Evolutionary conservation across 1,140 invertebrate genomes (phyloP).

Genomic region (Euborellia annulipes): DNA sequence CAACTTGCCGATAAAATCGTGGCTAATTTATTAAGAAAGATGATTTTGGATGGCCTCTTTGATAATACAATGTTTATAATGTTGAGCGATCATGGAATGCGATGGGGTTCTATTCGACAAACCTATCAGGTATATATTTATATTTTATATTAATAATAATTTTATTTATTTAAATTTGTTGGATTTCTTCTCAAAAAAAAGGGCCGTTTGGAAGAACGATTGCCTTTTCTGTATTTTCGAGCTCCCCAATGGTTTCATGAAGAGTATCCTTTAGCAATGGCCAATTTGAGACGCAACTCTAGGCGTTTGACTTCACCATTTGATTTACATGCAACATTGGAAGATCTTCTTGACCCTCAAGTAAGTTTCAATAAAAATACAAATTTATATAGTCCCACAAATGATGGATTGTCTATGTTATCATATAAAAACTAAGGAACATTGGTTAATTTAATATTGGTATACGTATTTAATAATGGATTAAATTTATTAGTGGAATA

Average conservation of each 20-base stretch:
- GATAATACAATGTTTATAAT: conserved; percentile 40
- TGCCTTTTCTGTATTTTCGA: conserved; percentile 45
- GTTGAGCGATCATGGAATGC: conserved; percentile 55
- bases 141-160: not conserved
- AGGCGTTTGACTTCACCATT: conserved; percentile 38
- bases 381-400: too few relatives aligned
- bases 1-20: conserved; percentile 28
- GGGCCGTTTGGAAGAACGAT: conserved; percentile 47
- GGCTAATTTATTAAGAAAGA: conserved; percentile 20
- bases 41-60: conserved; percentile 20
- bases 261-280: conserved; percentile 30
- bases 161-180: not conserved
- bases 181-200: too few relatives aligned
- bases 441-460: too few relatives aligned
- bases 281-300: conserved; percentile 36
- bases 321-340: conserved; percentile 46
- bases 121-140: conserved; percentile 40
- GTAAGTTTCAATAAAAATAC: not conserved
- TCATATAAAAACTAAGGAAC: too few relatives aligned
- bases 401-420: too few relatives aligned
- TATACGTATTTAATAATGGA: too few relatives aligned
- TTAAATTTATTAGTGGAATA: too few relatives aligned
- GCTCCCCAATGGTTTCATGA: conserved; percentile 40
- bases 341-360: conserved; percentile 37
- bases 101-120: conserved; percentile 44